Evolutionary conservation across 2,888 invertebrate species (phyloP).

Genomic region (Dexiosoma caninum): DNA sequence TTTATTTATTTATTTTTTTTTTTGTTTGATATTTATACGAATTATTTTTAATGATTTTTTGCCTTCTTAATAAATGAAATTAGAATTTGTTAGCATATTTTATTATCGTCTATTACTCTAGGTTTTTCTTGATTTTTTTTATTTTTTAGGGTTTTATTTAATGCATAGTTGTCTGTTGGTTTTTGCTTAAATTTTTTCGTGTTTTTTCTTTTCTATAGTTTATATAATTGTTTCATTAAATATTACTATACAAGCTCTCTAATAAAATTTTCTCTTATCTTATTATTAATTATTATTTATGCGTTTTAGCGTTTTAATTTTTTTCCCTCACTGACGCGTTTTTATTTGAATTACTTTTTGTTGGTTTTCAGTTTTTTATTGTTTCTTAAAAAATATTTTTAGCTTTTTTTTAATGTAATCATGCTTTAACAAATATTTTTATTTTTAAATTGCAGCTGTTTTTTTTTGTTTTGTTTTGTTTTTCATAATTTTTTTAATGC

Average conservation of each 20-base stretch:
- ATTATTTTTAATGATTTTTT: slow-evolving; percentile 41
- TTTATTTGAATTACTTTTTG: slow-evolving; percentile 62
- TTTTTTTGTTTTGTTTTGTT: slow-evolving; percentile 53
- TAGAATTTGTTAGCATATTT: slow-evolving; percentile 55
- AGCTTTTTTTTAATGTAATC: slow-evolving; percentile 52
- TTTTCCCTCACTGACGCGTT: slow-evolving; percentile 28
- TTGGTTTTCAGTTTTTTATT: slow-evolving; percentile 33
- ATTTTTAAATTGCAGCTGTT: slow-evolving; percentile 59
- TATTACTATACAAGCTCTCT: slow-evolving; percentile 75
- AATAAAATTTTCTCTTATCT: slow-evolving; percentile 65
- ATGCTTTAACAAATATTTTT: slow-evolving; percentile 64
- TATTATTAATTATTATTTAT: no score
- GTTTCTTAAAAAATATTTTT: slow-evolving; percentile 62
- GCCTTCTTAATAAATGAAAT: slow-evolving; percentile 48
- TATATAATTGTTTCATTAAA: slow-evolving; percentile 60
- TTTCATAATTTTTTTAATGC: no score
- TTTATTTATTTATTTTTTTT: slow-evolving; percentile 19
- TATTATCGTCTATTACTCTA: slow-evolving; percentile 63
- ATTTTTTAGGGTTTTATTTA: slow-evolving; percentile 32
- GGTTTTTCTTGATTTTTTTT: slow-evolving; percentile 17
- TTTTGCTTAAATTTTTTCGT: slow-evolving; percentile 49
- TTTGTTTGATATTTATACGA: slow-evolving; percentile 58
- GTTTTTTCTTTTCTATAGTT: slow-evolving; percentile 37
- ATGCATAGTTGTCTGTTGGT: slow-evolving; percentile 45
- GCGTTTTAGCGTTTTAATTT: slow-evolving; percentile 40